Evolutionary conservation across 2,888 invertebrate genomes (phyloP).

Genomic region (Noctua janthe): DNA sequence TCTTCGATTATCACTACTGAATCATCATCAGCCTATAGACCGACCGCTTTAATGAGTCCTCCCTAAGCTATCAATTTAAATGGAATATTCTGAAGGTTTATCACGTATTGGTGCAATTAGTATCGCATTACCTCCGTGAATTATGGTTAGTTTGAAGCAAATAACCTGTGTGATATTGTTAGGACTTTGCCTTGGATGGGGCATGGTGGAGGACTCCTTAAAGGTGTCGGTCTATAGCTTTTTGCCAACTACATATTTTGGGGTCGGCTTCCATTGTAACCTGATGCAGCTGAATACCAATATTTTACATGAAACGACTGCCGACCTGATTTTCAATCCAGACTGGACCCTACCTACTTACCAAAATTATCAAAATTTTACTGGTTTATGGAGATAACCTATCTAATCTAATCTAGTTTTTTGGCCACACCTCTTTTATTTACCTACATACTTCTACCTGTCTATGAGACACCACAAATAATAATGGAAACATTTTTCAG

Average conservation of each 20-base stretch:
- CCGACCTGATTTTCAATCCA: not conserved
- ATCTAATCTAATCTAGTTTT: slow-evolving; percentile 15
- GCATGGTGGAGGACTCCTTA: no score
- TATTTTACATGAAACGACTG: not conserved
- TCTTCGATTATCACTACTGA: not conserved
- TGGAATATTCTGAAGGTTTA: no score
- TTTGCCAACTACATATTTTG: not conserved
- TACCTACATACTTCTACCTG: slow-evolving; percentile 8
- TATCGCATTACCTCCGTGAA: no score
- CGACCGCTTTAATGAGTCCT: no score
- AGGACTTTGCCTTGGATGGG: no score
- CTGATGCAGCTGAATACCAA: not conserved
- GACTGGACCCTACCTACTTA: not conserved
- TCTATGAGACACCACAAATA: slow-evolving; percentile 17
- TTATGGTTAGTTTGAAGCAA: no score
- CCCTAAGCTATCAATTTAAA: no score
- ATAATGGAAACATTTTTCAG: slow-evolving; percentile 37
- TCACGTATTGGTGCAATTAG: no score
- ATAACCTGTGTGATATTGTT: no score
- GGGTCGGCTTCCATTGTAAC: not conserved
- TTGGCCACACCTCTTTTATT: slow-evolving; percentile 31
- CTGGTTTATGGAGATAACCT: not conserved
- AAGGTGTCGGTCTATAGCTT: no score
- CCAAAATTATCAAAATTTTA: not conserved
- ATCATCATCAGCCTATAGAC: not conserved